Percentiles rank a stretch among this genome's conserved stretches.
These are phyloP conservation scores for Otis tarda DNA, from an alignment of 2,113 vertebrate species.

Conservation along the genomic window DNA sequence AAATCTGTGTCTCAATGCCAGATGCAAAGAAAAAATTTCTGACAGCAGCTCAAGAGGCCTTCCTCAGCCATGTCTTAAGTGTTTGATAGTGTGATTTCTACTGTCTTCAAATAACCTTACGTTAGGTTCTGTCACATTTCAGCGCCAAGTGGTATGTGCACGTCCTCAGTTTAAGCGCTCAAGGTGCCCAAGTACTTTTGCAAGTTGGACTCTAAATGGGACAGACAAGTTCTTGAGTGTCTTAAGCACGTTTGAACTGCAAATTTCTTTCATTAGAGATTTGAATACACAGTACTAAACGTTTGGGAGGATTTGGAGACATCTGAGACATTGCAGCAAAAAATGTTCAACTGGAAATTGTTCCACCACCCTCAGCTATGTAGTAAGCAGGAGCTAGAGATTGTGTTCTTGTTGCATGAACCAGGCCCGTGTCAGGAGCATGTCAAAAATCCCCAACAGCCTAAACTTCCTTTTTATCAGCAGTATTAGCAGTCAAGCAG, in stretches of 20 bases:
- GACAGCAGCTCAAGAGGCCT: background rate
- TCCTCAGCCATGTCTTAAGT: background rate
- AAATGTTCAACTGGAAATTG: background rate
- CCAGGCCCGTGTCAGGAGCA: fast-evolving
- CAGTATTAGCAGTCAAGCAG: background rate
- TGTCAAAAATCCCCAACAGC: background rate
- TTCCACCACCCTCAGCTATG: background rate
- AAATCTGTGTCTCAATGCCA: background rate
- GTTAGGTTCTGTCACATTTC: background rate
- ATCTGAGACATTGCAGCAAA: background rate
- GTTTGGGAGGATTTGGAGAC: background rate
- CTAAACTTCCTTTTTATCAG: background rate
- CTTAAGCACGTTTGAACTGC: background rate
- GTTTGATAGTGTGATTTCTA: background rate
- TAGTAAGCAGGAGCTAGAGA: background rate
- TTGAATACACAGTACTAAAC: background rate
- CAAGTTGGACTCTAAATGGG: background rate
- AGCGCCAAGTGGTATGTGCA: background rate
- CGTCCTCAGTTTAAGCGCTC: background rate
- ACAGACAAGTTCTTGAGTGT: background rate
- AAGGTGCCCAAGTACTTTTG: background rate
- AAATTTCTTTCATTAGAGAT: background rate
- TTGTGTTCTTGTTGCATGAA: background rate
- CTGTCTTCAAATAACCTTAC: background rate
- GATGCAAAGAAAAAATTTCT: background rate